These are phyloP conservation scores for Synanthedon tipuliformis DNA, from an alignment of 2,888 invertebrate genomes.

Conservation along the genomic window DNA sequence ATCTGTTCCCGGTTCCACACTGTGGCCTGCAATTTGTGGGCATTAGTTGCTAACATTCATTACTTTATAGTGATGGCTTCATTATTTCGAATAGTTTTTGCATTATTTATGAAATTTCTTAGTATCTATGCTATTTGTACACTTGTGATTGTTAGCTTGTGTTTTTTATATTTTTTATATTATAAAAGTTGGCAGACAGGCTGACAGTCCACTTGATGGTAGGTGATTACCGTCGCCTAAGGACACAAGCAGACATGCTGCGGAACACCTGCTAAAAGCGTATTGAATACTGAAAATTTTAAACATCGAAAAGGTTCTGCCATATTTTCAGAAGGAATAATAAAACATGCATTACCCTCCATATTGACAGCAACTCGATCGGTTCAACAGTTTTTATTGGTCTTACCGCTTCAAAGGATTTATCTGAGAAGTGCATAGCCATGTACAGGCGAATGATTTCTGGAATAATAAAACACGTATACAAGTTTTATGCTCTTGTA, in stretches of 20 bases:
- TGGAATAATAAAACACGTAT: slow-evolving; percentile 48
- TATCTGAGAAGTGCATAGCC: slow-evolving; percentile 49
- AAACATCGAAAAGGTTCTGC: background rate
- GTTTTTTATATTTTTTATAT: too few relatives aligned
- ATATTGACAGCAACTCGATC: slow-evolving; percentile 21
- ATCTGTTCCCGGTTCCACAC: slow-evolving; percentile 19
- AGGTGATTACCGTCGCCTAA: too few relatives aligned
- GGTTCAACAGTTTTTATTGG: slow-evolving; percentile 47
- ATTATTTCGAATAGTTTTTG: background rate
- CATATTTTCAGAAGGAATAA: slow-evolving; percentile 1
- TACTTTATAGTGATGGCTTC: background rate
- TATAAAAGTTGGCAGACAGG: too few relatives aligned
- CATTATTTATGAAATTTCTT: background rate
- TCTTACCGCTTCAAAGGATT: slow-evolving; percentile 21
- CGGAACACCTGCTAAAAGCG: too few relatives aligned
- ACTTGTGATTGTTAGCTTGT: too few relatives aligned
- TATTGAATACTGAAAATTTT: too few relatives aligned
- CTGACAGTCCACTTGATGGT: too few relatives aligned
- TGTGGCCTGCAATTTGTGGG: slow-evolving; percentile 21
- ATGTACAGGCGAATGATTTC: slow-evolving; percentile 33
- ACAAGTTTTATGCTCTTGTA: slow-evolving; percentile 36
- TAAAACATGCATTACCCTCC: slow-evolving; percentile 10
- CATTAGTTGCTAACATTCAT: slow-evolving; percentile 12
- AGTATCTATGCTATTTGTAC: background rate
- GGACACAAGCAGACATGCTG: too few relatives aligned